A percentile compares a stretch with the other conserved stretches of the same genome.
Evolutionary conservation across 2,888 invertebrate genomes (phyloP).

Genomic region (Callyntrura sp.): DNA sequence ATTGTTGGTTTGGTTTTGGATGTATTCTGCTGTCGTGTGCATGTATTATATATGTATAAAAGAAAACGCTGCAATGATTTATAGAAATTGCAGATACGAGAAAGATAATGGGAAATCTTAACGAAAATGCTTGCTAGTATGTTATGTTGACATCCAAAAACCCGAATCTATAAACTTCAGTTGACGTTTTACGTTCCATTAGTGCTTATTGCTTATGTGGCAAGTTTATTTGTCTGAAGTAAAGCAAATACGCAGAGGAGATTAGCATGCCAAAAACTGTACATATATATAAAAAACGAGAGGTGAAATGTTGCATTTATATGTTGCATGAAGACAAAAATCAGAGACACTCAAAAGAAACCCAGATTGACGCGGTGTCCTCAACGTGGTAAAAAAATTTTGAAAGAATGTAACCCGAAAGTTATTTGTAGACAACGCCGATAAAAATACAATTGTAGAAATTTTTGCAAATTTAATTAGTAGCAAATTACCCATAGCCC

Average conservation of each 20-base stretch:
- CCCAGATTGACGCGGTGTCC: conserved; percentile 27
- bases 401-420: too few species aligned
- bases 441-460: conserved; percentile 37
- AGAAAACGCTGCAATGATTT: conserved; percentile 4
- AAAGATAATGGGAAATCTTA: conserved; percentile 3
- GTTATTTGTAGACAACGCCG: conserved; percentile 4
- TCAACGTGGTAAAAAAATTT: too few species aligned
- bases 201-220: neutral
- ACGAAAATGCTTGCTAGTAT: conserved; percentile 31
- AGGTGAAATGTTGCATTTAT: neutral
- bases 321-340: neutral
- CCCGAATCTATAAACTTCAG: neutral
- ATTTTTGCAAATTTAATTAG: conserved; percentile 70
- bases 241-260: conserved; percentile 17
- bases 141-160: neutral
- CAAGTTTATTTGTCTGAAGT: conserved; percentile 8
- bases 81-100: conserved; percentile 4
- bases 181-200: neutral
- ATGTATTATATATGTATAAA: neutral
- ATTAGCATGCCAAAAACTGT: conserved; percentile 49
- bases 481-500: conserved; percentile 72
- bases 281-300: neutral
- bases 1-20: neutral
- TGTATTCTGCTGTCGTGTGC: neutral
- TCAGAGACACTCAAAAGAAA: conserved; percentile 52